Evolutionary conservation across 2,113 vertebrate genomes (phyloP).

Genomic region (Oncorhynchus clarkii): DNA sequence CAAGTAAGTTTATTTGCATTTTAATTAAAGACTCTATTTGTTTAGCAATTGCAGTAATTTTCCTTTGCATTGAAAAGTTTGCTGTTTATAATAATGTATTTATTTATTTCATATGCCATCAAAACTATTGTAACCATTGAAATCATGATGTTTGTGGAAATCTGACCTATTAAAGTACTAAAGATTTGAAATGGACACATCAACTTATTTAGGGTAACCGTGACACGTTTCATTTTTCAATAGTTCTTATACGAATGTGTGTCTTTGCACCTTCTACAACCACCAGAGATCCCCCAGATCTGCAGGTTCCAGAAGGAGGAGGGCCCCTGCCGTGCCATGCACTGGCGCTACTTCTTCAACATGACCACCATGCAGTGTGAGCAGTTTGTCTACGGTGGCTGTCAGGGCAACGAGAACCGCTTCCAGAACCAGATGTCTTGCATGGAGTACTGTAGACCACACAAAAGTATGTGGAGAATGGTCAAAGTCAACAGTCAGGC

Average conservation of each 20-base stretch:
- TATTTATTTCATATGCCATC: no score
- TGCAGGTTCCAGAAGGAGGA: constrained; percentile 78
- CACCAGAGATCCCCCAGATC: constrained; percentile 80
- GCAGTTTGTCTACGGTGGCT: constrained; percentile 77
- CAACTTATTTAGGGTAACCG: neutral
- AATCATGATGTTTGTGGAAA: no score
- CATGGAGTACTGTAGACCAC: constrained; percentile 77
- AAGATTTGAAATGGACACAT: no score
- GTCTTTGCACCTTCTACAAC: neutral
- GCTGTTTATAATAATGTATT: no score
- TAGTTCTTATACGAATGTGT: neutral
- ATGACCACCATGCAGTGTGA: constrained; percentile 86
- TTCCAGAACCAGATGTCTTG: constrained; percentile 78
- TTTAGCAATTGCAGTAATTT: neutral
- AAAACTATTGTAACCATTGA: no score
- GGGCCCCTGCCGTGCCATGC: constrained; percentile 69
- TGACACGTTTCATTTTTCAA: no score
- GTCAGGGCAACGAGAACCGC: constrained; percentile 76
- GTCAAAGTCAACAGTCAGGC: neutral
- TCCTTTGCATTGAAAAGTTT: no score
- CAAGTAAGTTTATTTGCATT: constrained; percentile 77
- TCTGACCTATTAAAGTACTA: no score
- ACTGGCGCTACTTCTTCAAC: constrained; percentile 83
- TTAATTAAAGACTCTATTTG: neutral
- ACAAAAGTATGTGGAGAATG: constrained; percentile 70